Percentiles rank a stretch among this genome's conserved stretches.
Evolutionary conservation across 2,113 vertebrate genomes (phyloP).

Genomic region (Condylura cristata): DNA sequence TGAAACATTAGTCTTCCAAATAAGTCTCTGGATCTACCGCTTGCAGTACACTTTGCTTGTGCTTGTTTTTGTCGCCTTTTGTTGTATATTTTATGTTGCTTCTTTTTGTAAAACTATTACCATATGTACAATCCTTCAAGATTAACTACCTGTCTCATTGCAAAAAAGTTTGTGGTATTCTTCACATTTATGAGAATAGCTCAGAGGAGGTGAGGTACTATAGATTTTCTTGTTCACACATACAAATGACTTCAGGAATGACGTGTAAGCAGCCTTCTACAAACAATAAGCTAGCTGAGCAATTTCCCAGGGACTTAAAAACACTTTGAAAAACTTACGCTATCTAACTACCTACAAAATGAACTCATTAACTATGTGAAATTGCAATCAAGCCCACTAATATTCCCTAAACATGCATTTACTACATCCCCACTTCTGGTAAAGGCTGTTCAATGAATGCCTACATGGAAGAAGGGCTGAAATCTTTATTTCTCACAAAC

Average conservation of each 20-base stretch:
- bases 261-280: not conserved
- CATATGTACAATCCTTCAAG: not conserved
- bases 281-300: not conserved
- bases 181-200: constrained; percentile 12
- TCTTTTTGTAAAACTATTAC: constrained; percentile 1
- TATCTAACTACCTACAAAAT: not conserved
- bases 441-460: not conserved
- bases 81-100: not conserved
- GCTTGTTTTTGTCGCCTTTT: constrained; percentile 28
- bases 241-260: not conserved
- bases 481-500: not conserved
- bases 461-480: not conserved
- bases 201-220: not conserved
- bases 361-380: constrained; percentile 50
- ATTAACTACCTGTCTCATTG: not conserved
- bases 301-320: constrained; percentile 21
- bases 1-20: not conserved
- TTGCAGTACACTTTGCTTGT: not conserved
- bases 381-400: constrained; percentile 8
- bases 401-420: constrained; percentile 14
- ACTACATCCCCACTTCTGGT: not conserved
- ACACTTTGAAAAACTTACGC: constrained; percentile 14
- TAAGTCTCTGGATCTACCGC: not conserved
- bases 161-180: not conserved
- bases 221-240: constrained; percentile 7